Conservation (phyloP, 2,888 invertebrate genomes). For the Drosophila niveifrons region DNA sequence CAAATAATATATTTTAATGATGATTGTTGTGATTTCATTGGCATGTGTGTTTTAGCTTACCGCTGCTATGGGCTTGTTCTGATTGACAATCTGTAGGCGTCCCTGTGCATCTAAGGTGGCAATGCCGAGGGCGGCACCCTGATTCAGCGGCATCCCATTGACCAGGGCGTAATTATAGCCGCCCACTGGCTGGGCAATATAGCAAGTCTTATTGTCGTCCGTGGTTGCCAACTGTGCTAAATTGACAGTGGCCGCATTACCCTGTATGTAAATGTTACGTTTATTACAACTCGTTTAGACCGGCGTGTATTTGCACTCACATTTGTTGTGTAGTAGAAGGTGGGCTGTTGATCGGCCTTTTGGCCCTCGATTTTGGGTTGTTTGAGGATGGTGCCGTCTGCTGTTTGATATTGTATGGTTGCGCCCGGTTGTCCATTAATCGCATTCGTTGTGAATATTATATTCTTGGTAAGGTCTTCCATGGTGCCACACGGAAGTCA, state of each 20-base stretch:
- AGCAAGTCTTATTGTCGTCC: slow-evolving; percentile 90
- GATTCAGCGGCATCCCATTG: slow-evolving; percentile 93
- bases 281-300: slow-evolving; percentile 33
- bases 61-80: slow-evolving; percentile 84
- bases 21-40: neutral
- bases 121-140: slow-evolving; percentile 86
- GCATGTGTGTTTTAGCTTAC: slow-evolving; percentile 63
- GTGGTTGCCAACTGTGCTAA: slow-evolving; percentile 88
- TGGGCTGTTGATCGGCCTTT: slow-evolving; percentile 88
- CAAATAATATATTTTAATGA: neutral
- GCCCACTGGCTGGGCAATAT: slow-evolving; percentile 91
- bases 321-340: slow-evolving; percentile 89
- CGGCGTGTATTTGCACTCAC: slow-evolving; percentile 61
- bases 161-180: slow-evolving; percentile 92
- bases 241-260: slow-evolving; percentile 88
- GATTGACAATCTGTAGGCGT: slow-evolving; percentile 85
- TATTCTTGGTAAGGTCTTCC: slow-evolving; percentile 85
- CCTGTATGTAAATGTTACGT: slow-evolving; percentile 61
- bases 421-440: slow-evolving; percentile 87
- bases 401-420: slow-evolving; percentile 89
- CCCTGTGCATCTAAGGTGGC: slow-evolving; percentile 85
- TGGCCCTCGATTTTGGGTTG: slow-evolving; percentile 88
- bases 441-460: slow-evolving; percentile 88
- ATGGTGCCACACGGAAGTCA: slow-evolving; percentile 61
- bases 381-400: slow-evolving; percentile 88